A percentile compares a stretch with the other conserved stretches of the same genome.
Evolutionary conservation across 2,888 invertebrate species (phyloP).

Genomic region (Rhaphigaster nebulosa): DNA sequence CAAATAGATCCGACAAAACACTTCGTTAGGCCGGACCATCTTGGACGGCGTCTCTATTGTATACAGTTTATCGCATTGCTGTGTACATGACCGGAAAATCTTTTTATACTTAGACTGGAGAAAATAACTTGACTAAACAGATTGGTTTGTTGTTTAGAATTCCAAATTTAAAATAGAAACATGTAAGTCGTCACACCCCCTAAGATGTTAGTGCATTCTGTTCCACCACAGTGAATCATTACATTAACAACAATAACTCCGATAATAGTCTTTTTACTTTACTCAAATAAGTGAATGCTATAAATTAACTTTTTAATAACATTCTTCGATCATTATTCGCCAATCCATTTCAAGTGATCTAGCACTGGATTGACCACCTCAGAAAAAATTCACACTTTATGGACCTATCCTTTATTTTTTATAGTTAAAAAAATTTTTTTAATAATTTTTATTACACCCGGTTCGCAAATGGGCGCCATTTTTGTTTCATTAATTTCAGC

Average conservation of each 20-base stretch:
- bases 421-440: too few species aligned
- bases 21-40: background rate
- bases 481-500: too few species aligned
- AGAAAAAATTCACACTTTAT: too few species aligned
- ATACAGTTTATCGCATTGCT: conserved; percentile 4
- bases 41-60: background rate
- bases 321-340: too few species aligned
- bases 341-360: too few species aligned
- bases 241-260: background rate
- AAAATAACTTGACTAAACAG: background rate
- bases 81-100: background rate
- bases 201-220: background rate
- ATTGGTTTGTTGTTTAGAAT: background rate
- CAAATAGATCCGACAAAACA: conserved; percentile 16
- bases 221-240: background rate
- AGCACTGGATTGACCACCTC: too few species aligned
- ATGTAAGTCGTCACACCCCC: background rate
- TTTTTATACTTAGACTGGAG: background rate
- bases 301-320: too few species aligned
- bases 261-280: too few species aligned
- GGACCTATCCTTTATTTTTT: too few species aligned
- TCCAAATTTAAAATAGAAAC: conserved; percentile 1
- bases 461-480: too few species aligned
- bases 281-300: too few species aligned
- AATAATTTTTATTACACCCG: too few species aligned